Conservation (phyloP, 2,888 invertebrate species). For the Monoplex corrugatus region DNA sequence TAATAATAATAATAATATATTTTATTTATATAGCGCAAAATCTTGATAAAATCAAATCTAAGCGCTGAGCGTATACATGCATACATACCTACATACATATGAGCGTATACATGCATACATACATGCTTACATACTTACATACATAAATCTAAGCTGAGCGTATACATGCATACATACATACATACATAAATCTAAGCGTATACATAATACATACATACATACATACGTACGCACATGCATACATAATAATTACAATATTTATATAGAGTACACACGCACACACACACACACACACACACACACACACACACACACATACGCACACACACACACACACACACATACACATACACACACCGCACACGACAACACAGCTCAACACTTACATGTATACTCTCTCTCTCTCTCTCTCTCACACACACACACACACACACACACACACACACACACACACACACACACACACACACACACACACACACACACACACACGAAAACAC, state of each 20-base stretch:
- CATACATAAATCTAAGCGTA: background rate
- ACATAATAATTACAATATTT: too few relatives aligned
- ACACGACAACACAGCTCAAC: background rate
- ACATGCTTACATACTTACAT: too few relatives aligned
- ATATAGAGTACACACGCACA: too few relatives aligned
- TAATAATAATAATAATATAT: too few relatives aligned
- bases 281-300: background rate
- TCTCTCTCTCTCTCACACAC: background rate
- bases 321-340: background rate
- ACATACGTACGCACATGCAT: background rate
- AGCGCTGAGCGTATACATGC: too few relatives aligned
- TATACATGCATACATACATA: background rate
- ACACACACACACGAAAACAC: background rate
- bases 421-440: conserved; percentile 13
- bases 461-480: conserved; percentile 6
- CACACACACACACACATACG: background rate
- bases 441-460: conserved; percentile 8
- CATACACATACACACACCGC: background rate
- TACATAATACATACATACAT: background rate
- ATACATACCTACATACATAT: background rate
- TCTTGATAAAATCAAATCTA: too few relatives aligned
- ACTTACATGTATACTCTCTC: background rate
- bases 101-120: too few relatives aligned
- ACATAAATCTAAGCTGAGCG: too few relatives aligned
- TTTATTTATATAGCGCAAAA: too few relatives aligned